Evolutionary conservation across 2,888 invertebrate genomes (phyloP).

Genomic region (Conomelus anceps): DNA sequence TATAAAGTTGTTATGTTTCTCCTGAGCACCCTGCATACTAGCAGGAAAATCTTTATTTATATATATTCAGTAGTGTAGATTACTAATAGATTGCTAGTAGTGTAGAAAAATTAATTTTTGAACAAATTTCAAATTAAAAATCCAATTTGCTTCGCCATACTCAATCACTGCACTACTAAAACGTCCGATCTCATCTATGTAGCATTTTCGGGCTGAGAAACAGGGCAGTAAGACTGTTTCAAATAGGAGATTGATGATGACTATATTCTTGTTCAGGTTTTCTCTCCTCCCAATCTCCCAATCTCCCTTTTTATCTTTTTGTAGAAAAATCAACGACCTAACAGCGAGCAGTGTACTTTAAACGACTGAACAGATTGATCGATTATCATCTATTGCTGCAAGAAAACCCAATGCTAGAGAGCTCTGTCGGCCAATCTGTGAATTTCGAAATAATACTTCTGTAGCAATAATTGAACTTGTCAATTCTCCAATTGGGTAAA

Average conservation of each 20-base stretch:
- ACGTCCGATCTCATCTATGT: not conserved
- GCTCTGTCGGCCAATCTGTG: too few relatives aligned
- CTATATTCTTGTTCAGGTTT: not conserved
- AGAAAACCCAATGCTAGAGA: too few relatives aligned
- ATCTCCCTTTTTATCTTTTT: not conserved
- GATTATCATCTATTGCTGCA: too few relatives aligned
- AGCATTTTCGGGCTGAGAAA: not conserved
- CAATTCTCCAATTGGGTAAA: too few relatives aligned
- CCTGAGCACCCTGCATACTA: too few relatives aligned
- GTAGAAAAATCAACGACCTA: not conserved
- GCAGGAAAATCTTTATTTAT: too few relatives aligned
- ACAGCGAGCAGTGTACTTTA: not conserved
- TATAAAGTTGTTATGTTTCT: too few relatives aligned
- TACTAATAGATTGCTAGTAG: too few relatives aligned
- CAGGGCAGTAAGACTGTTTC: not conserved
- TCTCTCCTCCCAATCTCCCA: not conserved
- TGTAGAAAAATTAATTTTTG: not conserved
- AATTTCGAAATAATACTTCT: too few relatives aligned
- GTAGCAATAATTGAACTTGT: too few relatives aligned
- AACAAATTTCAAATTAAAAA: not conserved
- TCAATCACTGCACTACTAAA: not conserved
- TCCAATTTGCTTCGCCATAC: not conserved
- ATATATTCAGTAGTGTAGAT: too few relatives aligned
- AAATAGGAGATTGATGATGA: not conserved
- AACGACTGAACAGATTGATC: not conserved